phyloP scores from a whole-genome alignment of 1,140 invertebrate genomes.

The Cydia pomonella region DNA sequence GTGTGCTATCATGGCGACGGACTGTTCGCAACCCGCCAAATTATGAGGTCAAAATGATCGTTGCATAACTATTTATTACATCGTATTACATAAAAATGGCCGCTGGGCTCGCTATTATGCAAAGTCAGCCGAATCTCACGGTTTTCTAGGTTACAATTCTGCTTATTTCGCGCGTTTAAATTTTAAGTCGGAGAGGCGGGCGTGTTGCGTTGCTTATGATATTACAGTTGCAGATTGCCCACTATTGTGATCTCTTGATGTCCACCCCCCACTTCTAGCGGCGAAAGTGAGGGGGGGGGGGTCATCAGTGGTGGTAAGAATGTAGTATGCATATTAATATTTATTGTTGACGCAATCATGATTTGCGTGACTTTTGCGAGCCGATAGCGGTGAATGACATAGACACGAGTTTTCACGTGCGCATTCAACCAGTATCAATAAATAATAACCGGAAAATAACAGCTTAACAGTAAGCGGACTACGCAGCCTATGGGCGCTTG shows the following conservation, averaged over 20 bases:
- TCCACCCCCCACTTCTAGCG: not conserved
- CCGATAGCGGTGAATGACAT: constrained; percentile 14
- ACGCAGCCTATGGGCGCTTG: too few relatives aligned
- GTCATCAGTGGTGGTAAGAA: not conserved
- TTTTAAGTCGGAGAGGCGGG: not conserved
- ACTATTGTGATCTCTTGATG: constrained; percentile 20
- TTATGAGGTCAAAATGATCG: constrained; percentile 73
- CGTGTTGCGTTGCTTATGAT: not conserved
- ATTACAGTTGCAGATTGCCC: not conserved
- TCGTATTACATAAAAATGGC: constrained; percentile 75
- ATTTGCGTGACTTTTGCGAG: constrained; percentile 13
- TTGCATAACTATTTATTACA: constrained; percentile 69
- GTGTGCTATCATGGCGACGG: constrained; percentile 54
- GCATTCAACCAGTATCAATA: too few relatives aligned
- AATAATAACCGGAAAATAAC: too few relatives aligned
- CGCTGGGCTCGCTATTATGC: constrained; percentile 67
- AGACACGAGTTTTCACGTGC: not conserved
- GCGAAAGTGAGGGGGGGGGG: constrained; percentile 16
- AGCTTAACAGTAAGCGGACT: too few relatives aligned
- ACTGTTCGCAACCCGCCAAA: constrained; percentile 64
- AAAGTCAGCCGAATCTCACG: constrained; percentile 51
- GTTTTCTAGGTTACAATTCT: constrained; percentile 52
- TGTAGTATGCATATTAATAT: constrained; percentile 13
- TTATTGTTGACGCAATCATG: constrained; percentile 4
- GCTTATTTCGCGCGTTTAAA: constrained; percentile 3